Conservation (phyloP, 2,888 invertebrate genomes). For the Drosophila maculinotata region DNA sequence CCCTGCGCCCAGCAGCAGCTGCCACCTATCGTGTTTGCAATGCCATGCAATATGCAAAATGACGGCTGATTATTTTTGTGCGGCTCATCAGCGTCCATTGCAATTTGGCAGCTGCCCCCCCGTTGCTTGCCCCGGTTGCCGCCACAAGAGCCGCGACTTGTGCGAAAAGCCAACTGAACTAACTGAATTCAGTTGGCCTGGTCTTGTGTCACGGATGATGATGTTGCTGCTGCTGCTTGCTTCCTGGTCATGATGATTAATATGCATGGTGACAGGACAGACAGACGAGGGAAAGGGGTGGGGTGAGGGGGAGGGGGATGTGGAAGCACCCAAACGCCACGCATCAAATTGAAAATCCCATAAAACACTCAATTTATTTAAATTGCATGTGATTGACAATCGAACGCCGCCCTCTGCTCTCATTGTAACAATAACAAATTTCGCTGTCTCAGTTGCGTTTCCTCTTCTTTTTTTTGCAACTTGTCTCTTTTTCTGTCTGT, state of each 20-base stretch:
- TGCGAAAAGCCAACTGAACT: conserved; percentile 1
- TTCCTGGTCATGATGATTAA: conserved; percentile 52
- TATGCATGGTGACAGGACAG: conserved; percentile 40
- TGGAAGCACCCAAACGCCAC: conserved; percentile 6
- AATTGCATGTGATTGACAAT: conserved; percentile 81
- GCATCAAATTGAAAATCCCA: conserved; percentile 79
- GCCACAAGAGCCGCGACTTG: conserved; percentile 10
- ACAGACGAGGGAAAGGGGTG: too few species aligned
- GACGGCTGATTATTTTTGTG: conserved; percentile 60
- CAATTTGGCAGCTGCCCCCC: too few species aligned
- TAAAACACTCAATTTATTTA: conserved; percentile 82
- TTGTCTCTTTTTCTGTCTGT: conserved; percentile 15
- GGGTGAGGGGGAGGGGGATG: too few species aligned
- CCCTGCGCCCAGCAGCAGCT: conserved; percentile 15
- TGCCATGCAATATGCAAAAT: conserved; percentile 53
- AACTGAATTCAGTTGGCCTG: conserved; percentile 15
- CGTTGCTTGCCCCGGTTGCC: too few species aligned
- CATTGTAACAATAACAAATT: conserved; percentile 58
- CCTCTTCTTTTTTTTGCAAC: conserved; percentile 4
- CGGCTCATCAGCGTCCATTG: conserved; percentile 53
- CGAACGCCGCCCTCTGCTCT: conserved; percentile 40
- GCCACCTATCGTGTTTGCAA: conserved; percentile 20
- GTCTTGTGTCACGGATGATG: background rate
- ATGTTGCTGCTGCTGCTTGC: conserved; percentile 1
- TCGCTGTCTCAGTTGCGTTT: conserved; percentile 42